A percentile compares a stretch with the other conserved stretches of the same genome.
These are phyloP conservation scores for Pangasianodon gigas DNA, from an alignment of 2,113 vertebrate genomes.

Conservation along the genomic window DNA sequence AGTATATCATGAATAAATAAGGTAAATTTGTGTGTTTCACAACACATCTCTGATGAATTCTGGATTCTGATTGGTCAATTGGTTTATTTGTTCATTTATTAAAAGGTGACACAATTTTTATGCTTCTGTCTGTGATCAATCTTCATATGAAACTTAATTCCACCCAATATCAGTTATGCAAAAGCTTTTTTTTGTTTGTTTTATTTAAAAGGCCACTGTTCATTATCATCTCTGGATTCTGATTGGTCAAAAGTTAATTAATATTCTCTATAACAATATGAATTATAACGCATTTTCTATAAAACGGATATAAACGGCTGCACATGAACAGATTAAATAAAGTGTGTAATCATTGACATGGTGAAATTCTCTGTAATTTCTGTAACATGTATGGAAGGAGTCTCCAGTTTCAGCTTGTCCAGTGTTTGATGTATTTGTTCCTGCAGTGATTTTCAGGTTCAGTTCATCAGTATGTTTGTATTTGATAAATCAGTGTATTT, in stretches of 20 bases:
- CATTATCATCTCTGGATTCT: neutral
- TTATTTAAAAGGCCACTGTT: neutral
- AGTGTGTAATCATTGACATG: neutral
- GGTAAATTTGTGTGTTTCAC: neutral
- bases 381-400: neutral
- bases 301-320: neutral
- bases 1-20: neutral
- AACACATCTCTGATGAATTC: neutral
- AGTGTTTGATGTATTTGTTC: neutral
- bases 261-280: too few relatives aligned
- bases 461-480: neutral
- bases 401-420: neutral
- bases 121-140: neutral
- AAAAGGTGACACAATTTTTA: neutral
- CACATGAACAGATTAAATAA: neutral
- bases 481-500: too few relatives aligned
- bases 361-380: neutral
- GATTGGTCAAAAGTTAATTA: neutral
- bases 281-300: too few relatives aligned
- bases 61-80: neutral
- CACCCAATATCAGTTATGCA: neutral
- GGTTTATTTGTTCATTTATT: neutral
- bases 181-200: neutral
- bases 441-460: neutral
- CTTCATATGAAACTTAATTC: neutral